These are phyloP conservation scores for Hirudo medicinalis DNA, from an alignment of 1,140 invertebrate species.

Conservation along the genomic window DNA sequence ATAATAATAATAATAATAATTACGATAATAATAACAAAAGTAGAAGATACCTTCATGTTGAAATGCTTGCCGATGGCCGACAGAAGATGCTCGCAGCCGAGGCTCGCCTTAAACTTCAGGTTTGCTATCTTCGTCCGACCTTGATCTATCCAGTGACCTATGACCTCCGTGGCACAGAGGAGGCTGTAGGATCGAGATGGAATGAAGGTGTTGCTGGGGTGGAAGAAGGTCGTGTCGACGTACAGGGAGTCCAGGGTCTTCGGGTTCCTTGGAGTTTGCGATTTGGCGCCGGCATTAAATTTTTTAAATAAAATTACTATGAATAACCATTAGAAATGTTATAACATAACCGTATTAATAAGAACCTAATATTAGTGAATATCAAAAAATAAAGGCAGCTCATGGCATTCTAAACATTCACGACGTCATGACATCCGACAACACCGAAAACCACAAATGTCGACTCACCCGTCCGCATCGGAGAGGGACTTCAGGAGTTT, in stretches of 20 bases:
- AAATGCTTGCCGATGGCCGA: neutral
- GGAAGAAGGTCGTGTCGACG: constrained; percentile 7
- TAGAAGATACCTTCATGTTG: neutral
- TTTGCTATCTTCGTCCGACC: neutral
- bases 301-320: no score
- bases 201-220: neutral
- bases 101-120: constrained; percentile 2
- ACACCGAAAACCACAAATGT: no score
- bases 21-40: no score
- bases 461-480: no score
- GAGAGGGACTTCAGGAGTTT: no score
- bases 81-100: neutral
- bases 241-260: neutral
- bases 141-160: neutral
- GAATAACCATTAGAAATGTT: no score
- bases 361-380: no score
- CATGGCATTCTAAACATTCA: no score
- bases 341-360: no score
- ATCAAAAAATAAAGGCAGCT: no score
- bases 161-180: neutral
- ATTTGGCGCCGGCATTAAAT: no score
- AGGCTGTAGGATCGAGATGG: constrained; percentile 1
- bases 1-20: neutral
- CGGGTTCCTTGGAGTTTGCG: neutral
- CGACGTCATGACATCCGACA: no score